A percentile compares a stretch with the other conserved stretches of the same genome.
These are phyloP conservation scores for Tringa solitaria DNA, from an alignment of 2,113 vertebrate species.

Conservation along the genomic window DNA sequence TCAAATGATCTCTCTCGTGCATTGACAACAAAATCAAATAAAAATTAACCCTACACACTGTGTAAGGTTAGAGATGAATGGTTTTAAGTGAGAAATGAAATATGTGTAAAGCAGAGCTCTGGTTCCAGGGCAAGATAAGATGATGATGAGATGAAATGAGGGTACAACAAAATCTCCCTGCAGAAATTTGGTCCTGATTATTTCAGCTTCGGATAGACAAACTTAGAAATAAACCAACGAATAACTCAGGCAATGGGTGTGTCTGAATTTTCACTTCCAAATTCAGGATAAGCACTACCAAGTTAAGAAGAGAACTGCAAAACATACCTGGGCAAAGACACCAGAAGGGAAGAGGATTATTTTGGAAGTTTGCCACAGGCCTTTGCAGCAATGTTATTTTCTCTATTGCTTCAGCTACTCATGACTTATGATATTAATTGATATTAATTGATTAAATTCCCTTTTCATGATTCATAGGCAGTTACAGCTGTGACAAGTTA, in stretches of 20 bases:
- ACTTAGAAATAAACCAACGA: neutral
- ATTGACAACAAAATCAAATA: neutral
- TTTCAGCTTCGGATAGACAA: neutral
- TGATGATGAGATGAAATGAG: neutral
- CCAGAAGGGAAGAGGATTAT: neutral
- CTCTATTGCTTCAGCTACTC: neutral
- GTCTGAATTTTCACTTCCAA: neutral
- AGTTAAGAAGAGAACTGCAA: neutral
- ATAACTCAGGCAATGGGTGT: neutral
- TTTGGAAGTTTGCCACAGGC: neutral
- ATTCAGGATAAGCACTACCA: neutral
- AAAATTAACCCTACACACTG: neutral
- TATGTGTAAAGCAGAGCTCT: neutral
- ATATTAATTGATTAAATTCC: neutral
- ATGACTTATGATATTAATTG: neutral
- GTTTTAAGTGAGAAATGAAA: neutral
- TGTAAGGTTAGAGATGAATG: neutral
- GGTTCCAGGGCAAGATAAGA: neutral
- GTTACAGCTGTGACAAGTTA: neutral
- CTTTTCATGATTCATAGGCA: neutral
- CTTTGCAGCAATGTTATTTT: neutral
- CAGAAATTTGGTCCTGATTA: neutral
- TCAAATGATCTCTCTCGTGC: neutral
- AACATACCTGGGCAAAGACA: neutral
- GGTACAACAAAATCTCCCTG: neutral